A percentile compares a stretch with the other conserved stretches of the same genome.
These are phyloP conservation scores for Platypus cylindrus DNA, from an alignment of 2,888 invertebrate genomes.

Conservation along the genomic window DNA sequence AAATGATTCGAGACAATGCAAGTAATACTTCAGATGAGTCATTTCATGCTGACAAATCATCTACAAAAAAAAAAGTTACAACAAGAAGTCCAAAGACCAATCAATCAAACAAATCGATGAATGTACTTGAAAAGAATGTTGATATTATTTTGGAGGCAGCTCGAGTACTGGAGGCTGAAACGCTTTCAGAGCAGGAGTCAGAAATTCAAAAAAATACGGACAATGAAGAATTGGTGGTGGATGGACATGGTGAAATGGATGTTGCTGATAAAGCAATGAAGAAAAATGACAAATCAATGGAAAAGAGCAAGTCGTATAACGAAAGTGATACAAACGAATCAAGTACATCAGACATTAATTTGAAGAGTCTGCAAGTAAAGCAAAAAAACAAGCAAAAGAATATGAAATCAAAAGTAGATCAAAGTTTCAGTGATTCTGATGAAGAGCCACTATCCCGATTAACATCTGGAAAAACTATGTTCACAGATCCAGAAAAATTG, in stretches of 20 bases:
- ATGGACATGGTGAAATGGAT: neutral
- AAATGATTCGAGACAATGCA: slow-evolving; percentile 9
- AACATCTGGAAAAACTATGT: slow-evolving; percentile 26
- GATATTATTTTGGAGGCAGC: slow-evolving; percentile 14
- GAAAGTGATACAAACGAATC: slow-evolving; percentile 23
- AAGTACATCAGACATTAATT: slow-evolving; percentile 22
- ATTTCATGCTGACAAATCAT: slow-evolving; percentile 21
- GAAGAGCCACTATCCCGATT: slow-evolving; percentile 51
- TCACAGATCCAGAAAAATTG: no score
- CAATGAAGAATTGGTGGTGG: slow-evolving; percentile 1
- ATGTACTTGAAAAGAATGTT: slow-evolving; percentile 10
- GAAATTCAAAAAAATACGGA: slow-evolving; percentile 1
- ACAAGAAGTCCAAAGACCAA: slow-evolving; percentile 14
- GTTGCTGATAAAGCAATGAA: neutral
- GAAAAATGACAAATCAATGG: slow-evolving; percentile 1
- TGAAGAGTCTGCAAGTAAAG: slow-evolving; percentile 18
- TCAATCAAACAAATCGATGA: neutral
- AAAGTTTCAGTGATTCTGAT: slow-evolving; percentile 46
- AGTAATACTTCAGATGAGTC: slow-evolving; percentile 24
- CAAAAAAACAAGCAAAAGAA: slow-evolving; percentile 21
- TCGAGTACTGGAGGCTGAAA: slow-evolving; percentile 9
- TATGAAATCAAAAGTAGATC: slow-evolving; percentile 15
- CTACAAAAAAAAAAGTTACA: slow-evolving; percentile 23
- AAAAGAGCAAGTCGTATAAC: neutral
- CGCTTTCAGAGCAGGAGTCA: neutral